Evolutionary conservation across 53 echinoderm and acorn worm species (phyloP).

Genomic region (Antedon mediterranea): DNA sequence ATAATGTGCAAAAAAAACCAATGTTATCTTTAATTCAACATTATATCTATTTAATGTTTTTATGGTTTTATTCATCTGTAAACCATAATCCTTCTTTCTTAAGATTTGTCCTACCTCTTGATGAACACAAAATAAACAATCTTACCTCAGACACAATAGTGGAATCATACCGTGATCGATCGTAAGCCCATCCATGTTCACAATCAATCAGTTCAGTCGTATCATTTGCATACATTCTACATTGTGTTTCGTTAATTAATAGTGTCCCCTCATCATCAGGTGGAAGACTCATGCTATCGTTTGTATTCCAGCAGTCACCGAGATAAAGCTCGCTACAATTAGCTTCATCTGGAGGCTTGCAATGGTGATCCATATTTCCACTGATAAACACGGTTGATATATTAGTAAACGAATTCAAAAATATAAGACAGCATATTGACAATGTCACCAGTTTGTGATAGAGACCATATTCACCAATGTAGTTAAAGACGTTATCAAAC

Average conservation of each 20-base stretch:
- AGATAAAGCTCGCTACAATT: background rate
- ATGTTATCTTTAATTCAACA: no score
- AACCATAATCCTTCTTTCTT: no score
- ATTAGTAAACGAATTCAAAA: background rate
- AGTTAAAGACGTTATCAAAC: slow-evolving; percentile 15
- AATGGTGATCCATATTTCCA: slow-evolving; percentile 14
- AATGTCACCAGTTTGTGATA: slow-evolving; percentile 12
- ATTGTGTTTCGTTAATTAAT: background rate
- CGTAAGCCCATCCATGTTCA: background rate
- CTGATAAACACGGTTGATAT: slow-evolving; percentile 8
- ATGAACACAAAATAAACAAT: no score
- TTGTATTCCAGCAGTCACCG: background rate
- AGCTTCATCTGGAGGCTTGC: background rate
- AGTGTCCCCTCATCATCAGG: background rate
- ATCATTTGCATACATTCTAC: background rate
- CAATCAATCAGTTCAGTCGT: background rate
- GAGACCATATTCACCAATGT: slow-evolving; percentile 11
- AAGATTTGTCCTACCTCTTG: no score
- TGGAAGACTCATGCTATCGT: background rate
- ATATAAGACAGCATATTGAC: slow-evolving; percentile 1
- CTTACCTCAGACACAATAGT: background rate
- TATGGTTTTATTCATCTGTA: no score
- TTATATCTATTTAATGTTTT: no score
- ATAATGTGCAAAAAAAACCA: no score
- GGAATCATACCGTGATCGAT: background rate